Conservation (phyloP, 2,113 vertebrate species). For the Amphiprion percula region DNA sequence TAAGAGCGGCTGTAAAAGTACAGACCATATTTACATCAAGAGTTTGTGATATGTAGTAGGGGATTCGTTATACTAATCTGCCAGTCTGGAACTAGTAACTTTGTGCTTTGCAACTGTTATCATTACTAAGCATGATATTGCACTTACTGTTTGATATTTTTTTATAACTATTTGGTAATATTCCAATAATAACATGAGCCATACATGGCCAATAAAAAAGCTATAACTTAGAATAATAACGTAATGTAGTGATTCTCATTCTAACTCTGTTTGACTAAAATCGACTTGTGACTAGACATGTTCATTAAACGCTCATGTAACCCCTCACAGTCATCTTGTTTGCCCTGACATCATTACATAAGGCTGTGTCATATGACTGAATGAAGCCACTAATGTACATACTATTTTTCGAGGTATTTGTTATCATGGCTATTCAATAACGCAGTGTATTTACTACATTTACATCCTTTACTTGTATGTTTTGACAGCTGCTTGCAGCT, state of each 20-base stretch:
- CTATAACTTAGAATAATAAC: neutral
- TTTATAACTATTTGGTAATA: neutral
- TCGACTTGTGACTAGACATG: neutral
- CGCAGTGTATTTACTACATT: slow-evolving; percentile 3
- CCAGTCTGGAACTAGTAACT: too few relatives aligned
- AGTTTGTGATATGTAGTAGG: too few relatives aligned
- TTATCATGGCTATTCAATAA: neutral
- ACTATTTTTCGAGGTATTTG: neutral
- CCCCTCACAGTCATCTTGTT: neutral
- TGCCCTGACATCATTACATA: neutral
- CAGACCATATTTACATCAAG: too few relatives aligned
- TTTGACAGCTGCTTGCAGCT: slow-evolving; percentile 4
- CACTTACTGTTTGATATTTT: neutral
- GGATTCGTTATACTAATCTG: too few relatives aligned
- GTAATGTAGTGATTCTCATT: neutral
- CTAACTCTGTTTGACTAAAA: slow-evolving; percentile 23
- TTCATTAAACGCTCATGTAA: neutral
- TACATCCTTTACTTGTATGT: slow-evolving; percentile 8
- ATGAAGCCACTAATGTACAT: neutral
- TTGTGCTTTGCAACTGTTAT: too few relatives aligned
- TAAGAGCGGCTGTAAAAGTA: too few relatives aligned
- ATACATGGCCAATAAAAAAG: neutral
- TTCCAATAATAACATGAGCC: neutral
- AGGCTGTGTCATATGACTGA: neutral
- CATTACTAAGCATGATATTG: neutral